phyloP scores from a whole-genome alignment of 2,113 vertebrate genomes.

The Anarrhichthys ocellatus region DNA sequence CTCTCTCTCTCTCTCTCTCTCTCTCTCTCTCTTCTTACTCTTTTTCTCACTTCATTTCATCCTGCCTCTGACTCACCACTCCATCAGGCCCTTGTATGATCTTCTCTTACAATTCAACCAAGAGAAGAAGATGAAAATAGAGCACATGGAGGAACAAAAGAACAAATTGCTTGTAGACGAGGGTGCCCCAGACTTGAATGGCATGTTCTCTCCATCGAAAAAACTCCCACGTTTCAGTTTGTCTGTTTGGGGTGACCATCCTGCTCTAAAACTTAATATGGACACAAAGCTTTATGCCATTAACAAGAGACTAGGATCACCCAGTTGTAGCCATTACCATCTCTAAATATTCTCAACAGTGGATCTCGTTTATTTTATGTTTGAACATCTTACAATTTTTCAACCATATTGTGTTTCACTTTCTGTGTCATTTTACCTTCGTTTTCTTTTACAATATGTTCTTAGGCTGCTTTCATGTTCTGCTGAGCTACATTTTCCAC shows the following conservation, averaged over 20 bases:
- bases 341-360: neutral
- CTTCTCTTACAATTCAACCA: constrained; percentile 61
- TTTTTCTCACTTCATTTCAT: constrained; percentile 72
- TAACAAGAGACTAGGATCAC: constrained; percentile 20
- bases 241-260: constrained; percentile 62
- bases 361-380: neutral
- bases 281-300: constrained; percentile 12
- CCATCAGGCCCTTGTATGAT: constrained; percentile 72
- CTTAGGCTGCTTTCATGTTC: neutral
- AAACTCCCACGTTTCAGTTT: constrained; percentile 52
- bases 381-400: neutral
- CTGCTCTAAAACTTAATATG: constrained; percentile 45
- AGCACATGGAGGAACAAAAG: constrained; percentile 76
- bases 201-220: constrained; percentile 65
- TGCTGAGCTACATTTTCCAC: neutral
- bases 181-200: constrained; percentile 76
- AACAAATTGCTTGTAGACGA: constrained; percentile 79
- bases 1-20: constrained; percentile 52
- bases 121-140: constrained; percentile 79
- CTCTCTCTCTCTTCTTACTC: constrained; percentile 52
- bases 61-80: constrained; percentile 74
- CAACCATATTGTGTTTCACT: neutral
- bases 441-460: neutral
- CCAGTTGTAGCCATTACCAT: neutral
- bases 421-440: neutral